Conservation (phyloP, 2,113 vertebrate species). For the Labrus mixtus region DNA sequence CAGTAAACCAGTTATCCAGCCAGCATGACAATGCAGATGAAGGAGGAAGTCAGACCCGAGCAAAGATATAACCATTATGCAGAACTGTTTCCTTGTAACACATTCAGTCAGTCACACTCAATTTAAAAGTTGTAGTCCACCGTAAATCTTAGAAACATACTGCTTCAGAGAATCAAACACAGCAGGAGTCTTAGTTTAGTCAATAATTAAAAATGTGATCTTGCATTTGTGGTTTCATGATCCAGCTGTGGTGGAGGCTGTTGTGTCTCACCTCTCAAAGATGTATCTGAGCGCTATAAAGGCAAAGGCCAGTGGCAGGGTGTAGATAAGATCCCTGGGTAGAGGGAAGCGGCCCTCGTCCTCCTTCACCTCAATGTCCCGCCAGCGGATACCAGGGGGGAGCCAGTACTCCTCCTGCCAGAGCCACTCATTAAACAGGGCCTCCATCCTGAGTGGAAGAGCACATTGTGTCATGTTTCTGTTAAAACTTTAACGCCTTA, state of each 20-base stretch:
- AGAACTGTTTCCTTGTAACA: neutral
- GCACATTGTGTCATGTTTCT: conserved; percentile 13
- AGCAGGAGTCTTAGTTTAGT: neutral
- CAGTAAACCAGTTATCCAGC: conserved; percentile 7
- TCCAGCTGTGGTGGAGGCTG: neutral
- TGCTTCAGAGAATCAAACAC: neutral
- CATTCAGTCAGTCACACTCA: neutral
- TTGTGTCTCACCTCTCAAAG: conserved; percentile 89
- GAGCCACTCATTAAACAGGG: conserved; percentile 86
- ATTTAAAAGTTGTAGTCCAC: neutral
- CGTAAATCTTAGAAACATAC: neutral
- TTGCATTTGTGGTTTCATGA: neutral
- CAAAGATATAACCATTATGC: neutral
- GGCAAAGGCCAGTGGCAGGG: conserved; percentile 85
- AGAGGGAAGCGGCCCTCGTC: conserved; percentile 79
- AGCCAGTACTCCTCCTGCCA: conserved; percentile 91
- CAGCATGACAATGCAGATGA: neutral
- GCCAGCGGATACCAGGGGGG: conserved; percentile 88
- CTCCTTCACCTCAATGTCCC: conserved; percentile 83
- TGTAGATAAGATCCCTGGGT: conserved; percentile 85
- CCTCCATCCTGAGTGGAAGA: conserved; percentile 83
- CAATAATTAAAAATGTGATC: neutral
- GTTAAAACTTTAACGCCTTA: conserved; percentile 46
- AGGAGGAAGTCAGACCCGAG: neutral
- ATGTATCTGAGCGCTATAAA: conserved; percentile 83